Base-by-base conservation (phyloP, 1,140 invertebrate genomes). In the Chlorops oryzae region DNA sequence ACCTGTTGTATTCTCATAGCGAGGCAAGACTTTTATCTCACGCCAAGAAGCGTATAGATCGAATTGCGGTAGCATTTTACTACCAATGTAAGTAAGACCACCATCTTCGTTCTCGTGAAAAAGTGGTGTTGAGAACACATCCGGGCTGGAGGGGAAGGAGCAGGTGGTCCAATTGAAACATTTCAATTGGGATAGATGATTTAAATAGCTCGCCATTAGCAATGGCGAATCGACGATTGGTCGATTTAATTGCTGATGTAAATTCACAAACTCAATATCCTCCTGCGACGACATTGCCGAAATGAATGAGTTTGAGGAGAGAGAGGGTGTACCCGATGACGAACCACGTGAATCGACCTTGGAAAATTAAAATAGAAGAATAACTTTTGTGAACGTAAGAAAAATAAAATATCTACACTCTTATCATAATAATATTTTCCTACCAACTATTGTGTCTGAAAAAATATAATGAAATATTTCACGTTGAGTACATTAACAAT, bases 171-270 rank as follows among this genome's bases (percentile, higher is more conserved):
- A 90, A 70, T 90, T 90, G 17, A 71, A 67, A 50, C 63, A 67
- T 54, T 70, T 80, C 56, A 89, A 83, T 72, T 96, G 92, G 7
- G 90, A 92, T 61, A 97, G 77, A 73, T 96, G 92, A 61, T 86
- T 88, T 52, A 92, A 84, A 67, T 98, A 98, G 62, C 91, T 93
- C 1, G 90, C 89, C 90, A 97, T 93, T 0, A 98, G 75, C 20
- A 97, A 72, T 0, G 93, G 92, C 2, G 92, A 96, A 57, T 91
- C 88, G 18, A 92, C 85, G 50, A 97, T 96, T 0, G 92, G 88
- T 61, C 92, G 90, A 67, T 96, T 94, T 7, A 95, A 84, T 75
- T 98, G 94, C 81, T 92, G 91, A 61, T 96, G 90, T 5, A 97
- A 75, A 78, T 97, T 94, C 0, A 97, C 89, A 44, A 96, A 73